These are phyloP conservation scores for Aphis gossypii DNA, from an alignment of 1,140 invertebrate genomes.

Conservation along the genomic window DNA sequence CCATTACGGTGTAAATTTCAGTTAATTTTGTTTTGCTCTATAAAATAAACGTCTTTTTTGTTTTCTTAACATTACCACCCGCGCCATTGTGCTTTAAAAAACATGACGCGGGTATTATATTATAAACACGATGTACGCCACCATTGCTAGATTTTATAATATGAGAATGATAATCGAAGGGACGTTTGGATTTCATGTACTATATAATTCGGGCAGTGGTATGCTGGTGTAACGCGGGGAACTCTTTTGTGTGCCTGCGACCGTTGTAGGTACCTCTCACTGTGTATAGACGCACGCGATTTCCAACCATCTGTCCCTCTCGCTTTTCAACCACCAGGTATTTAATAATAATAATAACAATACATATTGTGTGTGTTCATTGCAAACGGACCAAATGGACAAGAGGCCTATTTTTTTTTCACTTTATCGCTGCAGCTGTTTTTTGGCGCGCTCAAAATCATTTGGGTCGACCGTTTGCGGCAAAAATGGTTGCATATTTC, in stretches of 20 bases:
- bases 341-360: not conserved
- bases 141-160: not conserved
- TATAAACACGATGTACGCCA: not conserved
- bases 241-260: not conserved
- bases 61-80: not conserved
- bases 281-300: not conserved
- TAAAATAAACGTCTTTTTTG: not conserved
- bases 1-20: not conserved
- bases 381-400: not conserved
- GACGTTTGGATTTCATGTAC: not conserved
- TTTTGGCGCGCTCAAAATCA: not conserved
- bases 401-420: not conserved
- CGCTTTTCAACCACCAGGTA: conserved; percentile 6
- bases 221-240: not conserved
- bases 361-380: not conserved
- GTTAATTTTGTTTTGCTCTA: not conserved
- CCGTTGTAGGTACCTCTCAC: not conserved
- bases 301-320: not conserved
- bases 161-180: not conserved
- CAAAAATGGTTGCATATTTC: not conserved
- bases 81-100: not conserved
- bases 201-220: not conserved
- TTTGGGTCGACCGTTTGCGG: not conserved
- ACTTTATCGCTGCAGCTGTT: not conserved
- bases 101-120: not conserved